phyloP scores from a whole-genome alignment of 2,113 vertebrate species.

The Melanerpes aurifrons region DNA sequence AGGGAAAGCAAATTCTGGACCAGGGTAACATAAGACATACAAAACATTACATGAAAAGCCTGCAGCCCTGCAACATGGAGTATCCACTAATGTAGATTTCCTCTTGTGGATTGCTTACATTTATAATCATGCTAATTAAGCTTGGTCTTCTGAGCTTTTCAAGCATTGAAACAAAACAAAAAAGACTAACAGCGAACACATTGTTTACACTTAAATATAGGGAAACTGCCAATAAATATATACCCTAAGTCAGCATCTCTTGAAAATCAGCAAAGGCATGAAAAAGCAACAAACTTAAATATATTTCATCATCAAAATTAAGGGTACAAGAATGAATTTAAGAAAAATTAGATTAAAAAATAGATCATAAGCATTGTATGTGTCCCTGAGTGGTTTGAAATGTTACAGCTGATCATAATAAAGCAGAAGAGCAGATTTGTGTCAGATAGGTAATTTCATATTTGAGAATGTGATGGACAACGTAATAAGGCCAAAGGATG shows the following conservation, averaged over 20 bases:
- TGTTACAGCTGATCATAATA: constrained; percentile 3
- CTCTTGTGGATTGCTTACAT: neutral
- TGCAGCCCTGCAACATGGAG: neutral
- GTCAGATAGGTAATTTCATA: neutral
- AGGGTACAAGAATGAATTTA: neutral
- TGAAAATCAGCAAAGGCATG: neutral
- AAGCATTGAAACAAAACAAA: neutral
- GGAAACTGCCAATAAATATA: neutral
- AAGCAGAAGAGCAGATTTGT: neutral
- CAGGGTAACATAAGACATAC: neutral
- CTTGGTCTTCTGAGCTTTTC: neutral
- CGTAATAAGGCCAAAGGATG: constrained; percentile 2
- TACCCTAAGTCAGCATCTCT: neutral
- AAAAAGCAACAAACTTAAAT: neutral
- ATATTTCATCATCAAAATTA: neutral
- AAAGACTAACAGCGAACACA: neutral
- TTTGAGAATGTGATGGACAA: neutral
- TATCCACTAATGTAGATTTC: neutral
- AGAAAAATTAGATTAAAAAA: neutral
- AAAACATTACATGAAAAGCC: neutral
- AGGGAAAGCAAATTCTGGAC: neutral
- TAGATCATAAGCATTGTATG: neutral
- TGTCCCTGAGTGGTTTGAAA: neutral
- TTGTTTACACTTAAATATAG: neutral
- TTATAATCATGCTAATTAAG: neutral